Evolutionary conservation across 2,888 invertebrate species (phyloP).

Genomic region (Dynastes grantii): DNA sequence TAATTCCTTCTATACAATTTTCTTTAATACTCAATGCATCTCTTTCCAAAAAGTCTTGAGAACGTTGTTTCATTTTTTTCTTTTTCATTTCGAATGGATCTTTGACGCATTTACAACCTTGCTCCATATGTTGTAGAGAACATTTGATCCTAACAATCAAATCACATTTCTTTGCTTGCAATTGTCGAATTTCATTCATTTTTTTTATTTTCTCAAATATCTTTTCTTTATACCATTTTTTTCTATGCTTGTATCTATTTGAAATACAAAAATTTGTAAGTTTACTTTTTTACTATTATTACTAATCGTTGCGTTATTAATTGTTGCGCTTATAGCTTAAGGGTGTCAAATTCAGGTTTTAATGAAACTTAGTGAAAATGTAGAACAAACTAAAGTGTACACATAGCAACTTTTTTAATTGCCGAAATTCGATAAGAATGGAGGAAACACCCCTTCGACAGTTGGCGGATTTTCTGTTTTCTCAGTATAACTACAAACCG

Average conservation of each 20-base stretch:
- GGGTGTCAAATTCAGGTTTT: too few relatives aligned
- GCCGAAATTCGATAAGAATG: too few relatives aligned
- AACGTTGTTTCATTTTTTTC: neutral
- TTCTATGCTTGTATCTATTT: slow-evolving; percentile 25
- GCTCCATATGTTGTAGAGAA: slow-evolving; percentile 45
- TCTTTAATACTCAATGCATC: slow-evolving; percentile 26
- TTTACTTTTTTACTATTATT: too few relatives aligned
- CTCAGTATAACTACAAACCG: too few relatives aligned
- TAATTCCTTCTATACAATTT: neutral
- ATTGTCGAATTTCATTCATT: neutral
- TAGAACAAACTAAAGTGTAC: too few relatives aligned
- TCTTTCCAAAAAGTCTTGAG: neutral
- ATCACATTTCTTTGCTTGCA: slow-evolving; percentile 15
- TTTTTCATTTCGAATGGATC: slow-evolving; percentile 10
- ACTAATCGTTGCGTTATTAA: too few relatives aligned
- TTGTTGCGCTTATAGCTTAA: too few relatives aligned
- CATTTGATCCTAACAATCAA: slow-evolving; percentile 27
- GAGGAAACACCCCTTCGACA: too few relatives aligned
- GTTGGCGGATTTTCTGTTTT: too few relatives aligned
- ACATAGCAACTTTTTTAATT: too few relatives aligned
- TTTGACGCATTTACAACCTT: slow-evolving; percentile 39
- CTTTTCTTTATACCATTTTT: slow-evolving; percentile 4
- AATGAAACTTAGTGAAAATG: too few relatives aligned
- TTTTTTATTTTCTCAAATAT: slow-evolving; percentile 11
- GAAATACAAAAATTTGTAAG: neutral